phyloP scores from a whole-genome alignment of 2,797 vertebrate genomes.

The Myoxocephalus aenaeus region DNA sequence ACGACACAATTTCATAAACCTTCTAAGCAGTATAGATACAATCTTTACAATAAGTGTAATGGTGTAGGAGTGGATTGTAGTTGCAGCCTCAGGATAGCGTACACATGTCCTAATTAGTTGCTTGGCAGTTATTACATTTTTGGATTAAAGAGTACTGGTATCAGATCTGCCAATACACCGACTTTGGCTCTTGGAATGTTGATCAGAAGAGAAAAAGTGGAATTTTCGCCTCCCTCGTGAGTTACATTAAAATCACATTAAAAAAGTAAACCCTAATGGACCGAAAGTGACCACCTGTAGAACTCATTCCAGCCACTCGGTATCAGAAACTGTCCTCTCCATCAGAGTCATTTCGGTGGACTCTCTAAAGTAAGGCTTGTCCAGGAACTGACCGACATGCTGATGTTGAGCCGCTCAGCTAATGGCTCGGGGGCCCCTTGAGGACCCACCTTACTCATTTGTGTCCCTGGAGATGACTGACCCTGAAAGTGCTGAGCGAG shows the following conservation, averaged over 20 bases:
- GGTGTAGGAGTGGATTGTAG: background rate
- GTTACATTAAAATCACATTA: background rate
- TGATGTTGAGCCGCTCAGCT: slow-evolving; percentile 26
- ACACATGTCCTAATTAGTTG: too few species aligned
- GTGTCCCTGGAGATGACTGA: slow-evolving; percentile 42
- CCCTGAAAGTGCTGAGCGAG: slow-evolving; percentile 61
- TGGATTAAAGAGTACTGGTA: too few species aligned
- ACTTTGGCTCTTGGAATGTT: background rate
- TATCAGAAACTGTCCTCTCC: background rate
- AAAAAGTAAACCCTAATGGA: background rate
- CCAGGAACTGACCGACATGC: background rate
- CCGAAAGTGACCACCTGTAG: background rate
- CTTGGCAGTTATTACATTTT: too few species aligned
- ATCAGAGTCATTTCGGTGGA: background rate
- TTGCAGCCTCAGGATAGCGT: too few species aligned
- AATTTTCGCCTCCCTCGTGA: background rate
- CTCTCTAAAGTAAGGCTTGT: background rate
- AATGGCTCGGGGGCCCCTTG: slow-evolving; percentile 19
- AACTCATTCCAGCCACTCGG: background rate
- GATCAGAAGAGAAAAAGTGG: background rate
- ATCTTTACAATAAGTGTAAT: background rate
- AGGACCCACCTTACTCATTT: slow-evolving; percentile 23
- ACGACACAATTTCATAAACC: background rate
- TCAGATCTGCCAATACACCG: background rate
- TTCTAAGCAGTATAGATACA: background rate